phyloP scores from a whole-genome alignment of 2,113 vertebrate species.

The Solea solea region DNA sequence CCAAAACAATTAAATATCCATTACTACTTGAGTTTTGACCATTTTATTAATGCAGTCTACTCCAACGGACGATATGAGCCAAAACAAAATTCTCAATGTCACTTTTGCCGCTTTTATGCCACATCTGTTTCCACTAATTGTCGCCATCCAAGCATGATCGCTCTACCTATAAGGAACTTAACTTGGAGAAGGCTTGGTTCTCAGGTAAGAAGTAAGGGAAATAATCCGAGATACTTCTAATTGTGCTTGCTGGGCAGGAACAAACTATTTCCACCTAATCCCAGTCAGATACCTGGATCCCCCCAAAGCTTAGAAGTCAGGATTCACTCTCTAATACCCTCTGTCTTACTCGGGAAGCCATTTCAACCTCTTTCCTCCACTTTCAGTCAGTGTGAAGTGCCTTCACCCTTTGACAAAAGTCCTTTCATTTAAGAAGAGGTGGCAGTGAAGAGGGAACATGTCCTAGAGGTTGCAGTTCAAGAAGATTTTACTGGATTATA shows the following conservation, averaged over 20 bases:
- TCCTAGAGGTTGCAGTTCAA: slow-evolving; percentile 45
- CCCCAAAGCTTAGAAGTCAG: slow-evolving; percentile 58
- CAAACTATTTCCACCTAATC: slow-evolving; percentile 68
- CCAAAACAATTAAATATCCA: too few species aligned
- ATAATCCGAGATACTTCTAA: slow-evolving; percentile 68
- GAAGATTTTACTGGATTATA: too few species aligned
- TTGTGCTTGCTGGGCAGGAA: slow-evolving; percentile 71
- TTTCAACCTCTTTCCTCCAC: slow-evolving; percentile 53
- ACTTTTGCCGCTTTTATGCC: not conserved
- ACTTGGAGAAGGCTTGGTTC: slow-evolving; percentile 1
- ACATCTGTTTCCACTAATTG: slow-evolving; percentile 19
- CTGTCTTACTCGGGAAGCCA: slow-evolving; percentile 57
- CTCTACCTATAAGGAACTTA: not conserved
- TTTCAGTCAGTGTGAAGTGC: slow-evolving; percentile 50
- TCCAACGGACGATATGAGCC: too few species aligned
- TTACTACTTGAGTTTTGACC: too few species aligned
- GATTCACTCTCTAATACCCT: slow-evolving; percentile 65
- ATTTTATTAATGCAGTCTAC: too few species aligned
- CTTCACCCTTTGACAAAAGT: slow-evolving; percentile 32
- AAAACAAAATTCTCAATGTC: too few species aligned
- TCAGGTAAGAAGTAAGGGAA: slow-evolving; percentile 17
- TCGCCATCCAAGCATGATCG: slow-evolving; percentile 15
- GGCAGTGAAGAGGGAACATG: slow-evolving; percentile 38
- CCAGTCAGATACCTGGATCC: slow-evolving; percentile 68
- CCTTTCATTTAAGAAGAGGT: slow-evolving; percentile 47